These are phyloP conservation scores for Bhutanitis thaidina DNA, from an alignment of 2,888 invertebrate species.

Conservation along the genomic window DNA sequence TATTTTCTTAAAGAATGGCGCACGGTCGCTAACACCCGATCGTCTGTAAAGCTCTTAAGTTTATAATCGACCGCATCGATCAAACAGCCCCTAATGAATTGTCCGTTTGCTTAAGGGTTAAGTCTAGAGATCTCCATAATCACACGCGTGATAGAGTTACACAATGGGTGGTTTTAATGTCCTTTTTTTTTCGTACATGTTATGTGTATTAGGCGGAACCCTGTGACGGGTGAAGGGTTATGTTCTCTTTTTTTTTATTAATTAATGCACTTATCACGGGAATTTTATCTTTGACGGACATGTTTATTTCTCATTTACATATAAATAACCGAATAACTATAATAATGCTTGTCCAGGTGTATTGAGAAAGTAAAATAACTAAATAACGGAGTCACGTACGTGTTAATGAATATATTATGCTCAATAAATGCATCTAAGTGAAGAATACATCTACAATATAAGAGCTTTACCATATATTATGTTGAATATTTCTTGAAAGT, in stretches of 20 bases:
- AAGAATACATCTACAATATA: no score
- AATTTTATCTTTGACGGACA: slow-evolving; percentile 13
- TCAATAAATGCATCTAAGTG: no score
- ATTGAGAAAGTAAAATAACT: no score
- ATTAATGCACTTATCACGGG: not conserved
- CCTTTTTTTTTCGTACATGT: slow-evolving; percentile 33
- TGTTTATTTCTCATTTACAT: slow-evolving; percentile 13
- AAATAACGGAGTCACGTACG: not conserved
- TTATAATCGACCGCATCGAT: slow-evolving; percentile 59
- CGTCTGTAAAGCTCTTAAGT: slow-evolving; percentile 37
- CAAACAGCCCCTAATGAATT: slow-evolving; percentile 61
- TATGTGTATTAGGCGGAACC: slow-evolving; percentile 25
- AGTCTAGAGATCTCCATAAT: slow-evolving; percentile 44
- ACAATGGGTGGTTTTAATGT: slow-evolving; percentile 43
- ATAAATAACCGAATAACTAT: not conserved
- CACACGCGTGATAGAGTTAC: slow-evolving; percentile 50
- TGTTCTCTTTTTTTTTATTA: slow-evolving; percentile 15
- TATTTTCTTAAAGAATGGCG: slow-evolving; percentile 21
- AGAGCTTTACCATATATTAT: no score
- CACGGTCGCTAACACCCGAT: slow-evolving; percentile 14
- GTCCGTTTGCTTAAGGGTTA: slow-evolving; percentile 54
- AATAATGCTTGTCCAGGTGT: not conserved
- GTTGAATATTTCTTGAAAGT: no score
- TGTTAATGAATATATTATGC: no score
- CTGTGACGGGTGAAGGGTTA: slow-evolving; percentile 30